These are phyloP conservation scores for Dufourea novaeangliae DNA, from an alignment of 1,140 invertebrate genomes.

Conservation along the genomic window DNA sequence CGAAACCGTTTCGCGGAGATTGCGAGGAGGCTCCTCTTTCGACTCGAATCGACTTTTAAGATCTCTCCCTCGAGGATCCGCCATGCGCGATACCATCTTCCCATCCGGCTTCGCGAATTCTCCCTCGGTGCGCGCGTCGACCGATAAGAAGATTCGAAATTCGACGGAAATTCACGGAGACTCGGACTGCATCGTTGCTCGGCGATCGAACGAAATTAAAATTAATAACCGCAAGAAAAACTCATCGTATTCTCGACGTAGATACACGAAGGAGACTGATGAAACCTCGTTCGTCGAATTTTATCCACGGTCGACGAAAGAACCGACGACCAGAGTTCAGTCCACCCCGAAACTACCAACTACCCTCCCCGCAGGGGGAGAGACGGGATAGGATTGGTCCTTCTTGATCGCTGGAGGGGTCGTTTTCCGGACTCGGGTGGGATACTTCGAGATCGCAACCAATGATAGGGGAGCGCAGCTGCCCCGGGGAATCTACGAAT, in stretches of 20 bases:
- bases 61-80: constrained; percentile 1
- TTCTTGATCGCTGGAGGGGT: constrained; percentile 76
- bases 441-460: constrained; percentile 77
- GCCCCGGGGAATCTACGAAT: constrained; percentile 60
- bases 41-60: constrained; percentile 5
- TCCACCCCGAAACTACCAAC: constrained; percentile 16
- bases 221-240: no score
- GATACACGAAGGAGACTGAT: no score
- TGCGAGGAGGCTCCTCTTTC: constrained; percentile 2
- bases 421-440: constrained; percentile 72
- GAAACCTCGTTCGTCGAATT: no score
- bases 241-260: no score
- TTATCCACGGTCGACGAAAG: background rate
- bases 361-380: constrained; percentile 45
- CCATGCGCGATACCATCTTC: background rate
- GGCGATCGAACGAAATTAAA: no score
- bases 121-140: background rate
- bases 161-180: no score
- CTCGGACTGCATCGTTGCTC: no score
- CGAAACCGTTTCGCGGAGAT: background rate
- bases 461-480: constrained; percentile 80
- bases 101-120: background rate
- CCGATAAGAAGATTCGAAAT: background rate
- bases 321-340: background rate
- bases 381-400: constrained; percentile 75